A percentile compares a stretch with the other conserved stretches of the same genome.
Conservation (phyloP, 92 coral and sea anemone genomes). For the Scolanthus callimorphus region DNA sequence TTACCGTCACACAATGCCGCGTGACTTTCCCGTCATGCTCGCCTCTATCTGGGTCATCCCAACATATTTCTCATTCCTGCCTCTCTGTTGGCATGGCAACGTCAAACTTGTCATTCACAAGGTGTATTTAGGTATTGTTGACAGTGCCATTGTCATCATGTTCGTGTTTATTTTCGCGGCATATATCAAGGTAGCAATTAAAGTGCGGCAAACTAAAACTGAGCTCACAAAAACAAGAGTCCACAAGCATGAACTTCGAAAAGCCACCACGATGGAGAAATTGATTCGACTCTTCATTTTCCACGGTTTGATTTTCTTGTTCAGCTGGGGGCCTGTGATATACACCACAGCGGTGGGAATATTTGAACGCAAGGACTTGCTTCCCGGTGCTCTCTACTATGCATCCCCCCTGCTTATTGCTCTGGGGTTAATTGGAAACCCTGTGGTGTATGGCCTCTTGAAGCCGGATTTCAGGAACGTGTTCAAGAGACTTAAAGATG, state of each 20-base stretch:
- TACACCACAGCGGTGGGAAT: slow-evolving; percentile 29
- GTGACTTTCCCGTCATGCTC: slow-evolving; percentile 16
- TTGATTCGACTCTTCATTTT: slow-evolving; percentile 24
- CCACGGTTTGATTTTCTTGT: slow-evolving; percentile 26
- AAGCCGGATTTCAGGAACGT: slow-evolving; percentile 43
- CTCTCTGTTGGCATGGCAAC: slow-evolving; percentile 24
- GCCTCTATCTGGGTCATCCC: slow-evolving; percentile 34
- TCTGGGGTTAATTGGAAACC: slow-evolving; percentile 35
- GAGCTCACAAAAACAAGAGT: slow-evolving; percentile 12
- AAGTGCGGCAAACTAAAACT: slow-evolving; percentile 30
- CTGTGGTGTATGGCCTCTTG: slow-evolving; percentile 44
- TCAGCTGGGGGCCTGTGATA: slow-evolving; percentile 49
- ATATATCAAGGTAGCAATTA: slow-evolving; percentile 28
- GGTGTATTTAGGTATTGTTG: slow-evolving; percentile 24
- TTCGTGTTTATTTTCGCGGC: slow-evolving; percentile 33
- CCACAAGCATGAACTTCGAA: not conserved
- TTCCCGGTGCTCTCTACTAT: slow-evolving; percentile 8
- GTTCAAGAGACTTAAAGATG: not conserved
- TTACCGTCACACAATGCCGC: slow-evolving; percentile 31
- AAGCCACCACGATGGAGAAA: slow-evolving; percentile 22
- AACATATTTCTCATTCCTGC: slow-evolving; percentile 6
- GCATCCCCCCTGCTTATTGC: slow-evolving; percentile 26
- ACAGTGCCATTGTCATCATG: slow-evolving; percentile 22
- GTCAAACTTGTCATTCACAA: slow-evolving; percentile 17
- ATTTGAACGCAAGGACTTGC: slow-evolving; percentile 18